Percentiles rank a stretch among this genome's conserved stretches.
These are phyloP conservation scores for Hafferia zeledoni DNA, from an alignment of 2,797 vertebrate genomes.

Conservation along the genomic window DNA sequence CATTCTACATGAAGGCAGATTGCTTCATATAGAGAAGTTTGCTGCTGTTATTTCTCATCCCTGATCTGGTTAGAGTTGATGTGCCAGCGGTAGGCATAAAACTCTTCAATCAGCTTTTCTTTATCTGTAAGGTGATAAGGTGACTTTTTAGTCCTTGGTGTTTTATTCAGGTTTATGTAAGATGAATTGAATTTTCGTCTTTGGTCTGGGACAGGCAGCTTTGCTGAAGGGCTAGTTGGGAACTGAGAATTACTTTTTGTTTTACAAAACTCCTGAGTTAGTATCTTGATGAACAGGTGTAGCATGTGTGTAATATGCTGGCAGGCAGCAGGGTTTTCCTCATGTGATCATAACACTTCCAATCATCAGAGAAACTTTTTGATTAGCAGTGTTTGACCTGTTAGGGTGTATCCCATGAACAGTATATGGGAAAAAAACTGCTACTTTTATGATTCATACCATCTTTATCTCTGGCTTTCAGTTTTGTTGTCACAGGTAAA, in stretches of 20 bases:
- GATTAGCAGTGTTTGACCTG: not conserved
- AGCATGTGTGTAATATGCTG: not conserved
- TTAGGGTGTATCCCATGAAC: not conserved
- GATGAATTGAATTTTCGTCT: not conserved
- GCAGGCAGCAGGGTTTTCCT: not conserved
- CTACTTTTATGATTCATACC: not conserved
- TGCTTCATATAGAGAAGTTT: not conserved
- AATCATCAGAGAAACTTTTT: not conserved
- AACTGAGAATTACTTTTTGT: not conserved
- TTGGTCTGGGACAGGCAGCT: not conserved
- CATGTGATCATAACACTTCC: not conserved
- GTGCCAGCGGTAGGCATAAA: not conserved
- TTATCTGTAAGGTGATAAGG: not conserved
- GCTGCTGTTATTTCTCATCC: not conserved
- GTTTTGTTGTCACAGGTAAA: not conserved
- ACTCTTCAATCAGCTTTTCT: not conserved
- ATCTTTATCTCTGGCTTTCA: not conserved
- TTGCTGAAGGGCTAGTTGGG: not conserved
- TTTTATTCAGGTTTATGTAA: not conserved
- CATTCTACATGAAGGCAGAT: fast-evolving
- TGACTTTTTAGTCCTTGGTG: not conserved
- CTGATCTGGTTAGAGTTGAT: not conserved
- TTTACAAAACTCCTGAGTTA: not conserved
- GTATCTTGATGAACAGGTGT: not conserved
- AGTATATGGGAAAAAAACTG: not conserved